Base-by-base conservation (phyloP, 2,113 vertebrate species). In the Chloropsis hardwickii region DNA sequence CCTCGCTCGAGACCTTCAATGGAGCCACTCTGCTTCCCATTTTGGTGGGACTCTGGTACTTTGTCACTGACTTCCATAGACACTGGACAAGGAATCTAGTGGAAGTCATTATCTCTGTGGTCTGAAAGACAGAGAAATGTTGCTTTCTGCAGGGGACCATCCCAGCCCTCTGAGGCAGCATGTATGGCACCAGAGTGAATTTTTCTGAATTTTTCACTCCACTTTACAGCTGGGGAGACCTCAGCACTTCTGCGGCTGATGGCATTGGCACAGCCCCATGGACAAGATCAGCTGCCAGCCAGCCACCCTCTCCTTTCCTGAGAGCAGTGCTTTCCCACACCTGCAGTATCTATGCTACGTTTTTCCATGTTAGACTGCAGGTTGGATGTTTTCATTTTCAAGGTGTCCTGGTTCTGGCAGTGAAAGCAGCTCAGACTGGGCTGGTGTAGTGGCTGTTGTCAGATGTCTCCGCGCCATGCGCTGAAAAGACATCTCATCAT, bases 401-500 rank as follows among this genome's bases (percentile, higher is more conserved):
- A 77, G 47, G 71, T 88, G 85, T 82, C 54, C 85, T 2, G 4
- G 42, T 83, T 90, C 90, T 91, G 92, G 81, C 90, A 94, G 54
- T 44, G 60, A 70, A 80, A 91, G 76, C 0, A 86, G 67, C 78
- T 88, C 22, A 51, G 39, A 39, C n/a, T 31, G 67, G 62, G 78
- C 60, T 12, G 22, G 51, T 47, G 79, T 14, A 61, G 91, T 37
- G 94, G 87, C 93, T 95, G 87, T 73, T 95, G 94, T 95, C 94
- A 97, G 93, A 53, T 61, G 25, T 82, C 91, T 95, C 86, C 78
- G 5, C 0, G 15, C 89, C 53, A 56, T 37, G 73, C 1, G 27
- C 47, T 69, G 89, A 92, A 89, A 69, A 95, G 94, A 92, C 89
- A 95, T 86, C 90, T 85, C 47, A 0, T 94, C 96, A 95, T 58